A percentile compares a stretch with the other conserved stretches of the same genome.
Conservation (phyloP, 35 echinoderm and acorn worm genomes). For the Heliocidaris erythrogramma region DNA sequence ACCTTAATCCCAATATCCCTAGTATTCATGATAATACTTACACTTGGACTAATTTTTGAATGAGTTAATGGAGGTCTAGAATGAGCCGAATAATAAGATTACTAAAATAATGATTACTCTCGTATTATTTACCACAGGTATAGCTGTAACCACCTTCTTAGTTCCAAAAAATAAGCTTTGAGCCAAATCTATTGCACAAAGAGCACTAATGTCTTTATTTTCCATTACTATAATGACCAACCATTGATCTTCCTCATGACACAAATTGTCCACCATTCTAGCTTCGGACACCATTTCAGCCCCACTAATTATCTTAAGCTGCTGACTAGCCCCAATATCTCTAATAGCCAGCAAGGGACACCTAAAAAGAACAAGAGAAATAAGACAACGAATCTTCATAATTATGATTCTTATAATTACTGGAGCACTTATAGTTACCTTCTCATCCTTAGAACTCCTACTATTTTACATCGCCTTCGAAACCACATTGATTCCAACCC, state of each 20-base stretch:
- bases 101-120: conserved; percentile 59
- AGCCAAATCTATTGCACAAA: neutral
- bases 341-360: conserved; percentile 56
- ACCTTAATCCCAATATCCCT: neutral
- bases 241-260: neutral
- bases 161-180: neutral
- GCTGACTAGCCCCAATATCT: conserved; percentile 59
- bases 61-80: conserved; percentile 72
- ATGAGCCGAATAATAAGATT: conserved; percentile 62
- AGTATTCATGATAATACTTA: conserved; percentile 51
- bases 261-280: conserved; percentile 19
- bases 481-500: conserved; percentile 58
- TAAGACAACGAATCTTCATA: conserved; percentile 42
- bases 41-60: conserved; percentile 55
- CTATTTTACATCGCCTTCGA: conserved; percentile 74
- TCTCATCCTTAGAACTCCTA: conserved; percentile 56
- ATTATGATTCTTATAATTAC: conserved; percentile 35
- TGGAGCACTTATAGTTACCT: conserved; percentile 53
- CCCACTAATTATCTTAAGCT: conserved; percentile 61
- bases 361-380: neutral
- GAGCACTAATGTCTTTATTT: neutral
- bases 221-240: neutral
- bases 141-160: neutral
- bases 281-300: conserved; percentile 26
- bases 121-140: neutral